These are phyloP conservation scores for Lonchura striata DNA, from an alignment of 2,113 vertebrate genomes.

Conservation along the genomic window DNA sequence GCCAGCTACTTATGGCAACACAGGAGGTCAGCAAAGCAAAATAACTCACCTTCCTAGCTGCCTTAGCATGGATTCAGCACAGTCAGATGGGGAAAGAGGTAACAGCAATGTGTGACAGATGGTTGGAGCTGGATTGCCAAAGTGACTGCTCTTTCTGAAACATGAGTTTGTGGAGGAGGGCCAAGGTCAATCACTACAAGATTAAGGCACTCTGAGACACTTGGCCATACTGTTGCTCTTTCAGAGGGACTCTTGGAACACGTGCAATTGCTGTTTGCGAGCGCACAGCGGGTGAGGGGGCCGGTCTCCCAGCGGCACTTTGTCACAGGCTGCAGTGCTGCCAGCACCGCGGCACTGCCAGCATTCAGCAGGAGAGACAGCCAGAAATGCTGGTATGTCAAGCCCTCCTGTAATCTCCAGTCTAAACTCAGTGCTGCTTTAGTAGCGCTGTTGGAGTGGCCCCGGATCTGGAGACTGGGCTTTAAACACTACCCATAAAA, in stretches of 20 bases:
- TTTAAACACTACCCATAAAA: background rate
- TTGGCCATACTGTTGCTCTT: background rate
- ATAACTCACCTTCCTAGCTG: background rate
- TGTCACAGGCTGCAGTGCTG: background rate
- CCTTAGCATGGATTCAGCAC: background rate
- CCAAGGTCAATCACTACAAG: constrained; percentile 19
- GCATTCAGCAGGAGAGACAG: background rate
- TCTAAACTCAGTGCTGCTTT: background rate
- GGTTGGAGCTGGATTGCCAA: background rate
- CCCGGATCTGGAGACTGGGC: background rate
- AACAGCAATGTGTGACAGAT: background rate
- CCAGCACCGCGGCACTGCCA: background rate
- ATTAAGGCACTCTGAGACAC: background rate
- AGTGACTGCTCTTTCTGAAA: background rate
- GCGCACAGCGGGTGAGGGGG: background rate
- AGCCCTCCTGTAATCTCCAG: background rate
- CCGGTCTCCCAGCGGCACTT: fast-evolving
- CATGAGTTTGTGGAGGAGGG: background rate
- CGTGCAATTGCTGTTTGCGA: background rate
- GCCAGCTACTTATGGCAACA: background rate
- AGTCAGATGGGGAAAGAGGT: background rate
- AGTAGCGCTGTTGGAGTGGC: fast-evolving
- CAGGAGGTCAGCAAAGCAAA: background rate
- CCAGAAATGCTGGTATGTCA: background rate
- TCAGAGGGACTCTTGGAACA: background rate